A percentile compares a stretch with the other conserved stretches of the same genome.
These are phyloP conservation scores for Dolichallabes microphthalmus DNA, from an alignment of 2,113 vertebrate genomes.

Conservation along the genomic window DNA sequence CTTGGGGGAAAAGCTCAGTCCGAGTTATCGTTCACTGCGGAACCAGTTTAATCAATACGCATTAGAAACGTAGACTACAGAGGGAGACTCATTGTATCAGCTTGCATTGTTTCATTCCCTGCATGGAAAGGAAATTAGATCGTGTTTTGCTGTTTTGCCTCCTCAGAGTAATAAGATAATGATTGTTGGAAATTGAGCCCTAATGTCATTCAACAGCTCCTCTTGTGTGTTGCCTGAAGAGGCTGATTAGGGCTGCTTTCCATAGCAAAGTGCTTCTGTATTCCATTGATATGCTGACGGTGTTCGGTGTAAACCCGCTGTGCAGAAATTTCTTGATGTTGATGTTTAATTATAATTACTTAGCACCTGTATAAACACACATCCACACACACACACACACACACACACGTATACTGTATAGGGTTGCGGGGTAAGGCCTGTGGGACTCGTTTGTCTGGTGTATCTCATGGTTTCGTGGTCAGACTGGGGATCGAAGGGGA, in stretches of 20 bases:
- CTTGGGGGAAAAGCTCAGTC: neutral
- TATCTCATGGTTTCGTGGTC: no score
- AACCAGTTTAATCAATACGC: constrained; percentile 19
- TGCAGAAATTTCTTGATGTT: constrained; percentile 36
- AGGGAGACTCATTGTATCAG: constrained; percentile 20
- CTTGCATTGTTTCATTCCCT: constrained; percentile 38
- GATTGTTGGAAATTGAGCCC: constrained; percentile 53
- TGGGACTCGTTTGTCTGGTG: no score
- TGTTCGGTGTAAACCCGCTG: constrained; percentile 45
- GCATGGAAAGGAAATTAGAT: constrained; percentile 51
- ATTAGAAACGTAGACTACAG: constrained; percentile 3
- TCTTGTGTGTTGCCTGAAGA: constrained; percentile 57
- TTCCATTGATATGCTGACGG: constrained; percentile 49
- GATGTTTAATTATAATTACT: constrained; percentile 36
- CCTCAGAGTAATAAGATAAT: constrained; percentile 58
- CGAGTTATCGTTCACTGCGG: neutral
- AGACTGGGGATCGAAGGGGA: no score
- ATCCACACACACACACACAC: no score
- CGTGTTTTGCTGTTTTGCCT: constrained; percentile 54
- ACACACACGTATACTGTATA: no score
- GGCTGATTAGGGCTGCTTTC: constrained; percentile 56
- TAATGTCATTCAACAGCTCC: constrained; percentile 55
- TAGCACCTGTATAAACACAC: constrained; percentile 9
- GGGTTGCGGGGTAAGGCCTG: no score
- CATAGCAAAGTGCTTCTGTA: constrained; percentile 49